A percentile compares a stretch with the other conserved stretches of the same genome.
phyloP scores from a whole-genome alignment of 2,113 vertebrate genomes.

The Psophia crepitans region DNA sequence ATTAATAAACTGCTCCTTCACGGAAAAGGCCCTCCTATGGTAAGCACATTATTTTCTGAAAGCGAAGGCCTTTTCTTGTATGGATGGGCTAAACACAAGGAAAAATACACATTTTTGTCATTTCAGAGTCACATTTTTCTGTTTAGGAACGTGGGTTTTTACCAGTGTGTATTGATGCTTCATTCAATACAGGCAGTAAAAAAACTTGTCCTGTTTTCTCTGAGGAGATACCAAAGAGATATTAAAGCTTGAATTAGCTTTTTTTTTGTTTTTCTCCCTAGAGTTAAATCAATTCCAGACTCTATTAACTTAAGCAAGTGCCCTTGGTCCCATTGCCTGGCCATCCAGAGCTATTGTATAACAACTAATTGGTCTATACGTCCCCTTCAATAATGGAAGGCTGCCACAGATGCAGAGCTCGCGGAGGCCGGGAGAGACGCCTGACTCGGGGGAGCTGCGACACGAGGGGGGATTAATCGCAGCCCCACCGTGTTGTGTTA shows the following conservation, averaged over 20 bases:
- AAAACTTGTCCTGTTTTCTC: not conserved
- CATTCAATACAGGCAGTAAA: not conserved
- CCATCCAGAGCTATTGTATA: conserved; percentile 59
- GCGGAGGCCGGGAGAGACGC: accelerated
- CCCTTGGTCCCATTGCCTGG: conserved; percentile 7
- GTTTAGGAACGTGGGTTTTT: not conserved
- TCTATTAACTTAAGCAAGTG: conserved; percentile 36
- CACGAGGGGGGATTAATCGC: not conserved
- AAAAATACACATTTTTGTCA: not conserved
- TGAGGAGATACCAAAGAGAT: not conserved
- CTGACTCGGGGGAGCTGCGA: not conserved
- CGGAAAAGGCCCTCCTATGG: not conserved
- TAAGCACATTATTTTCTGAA: not conserved
- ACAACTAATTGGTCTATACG: conserved; percentile 60
- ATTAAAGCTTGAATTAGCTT: not conserved
- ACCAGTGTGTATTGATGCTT: not conserved
- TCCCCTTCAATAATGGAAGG: conserved; percentile 49
- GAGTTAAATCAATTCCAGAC: conserved; percentile 53
- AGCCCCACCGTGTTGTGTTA: conserved; percentile 13
- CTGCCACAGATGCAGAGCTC: not conserved
- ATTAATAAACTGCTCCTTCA: not conserved
- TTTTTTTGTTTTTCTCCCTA: not conserved
- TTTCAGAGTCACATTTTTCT: not conserved
- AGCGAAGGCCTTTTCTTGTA: not conserved
- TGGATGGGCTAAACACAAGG: not conserved